A percentile compares a stretch with the other conserved stretches of the same genome.
Conservation (phyloP, 2,113 vertebrate genomes). For the Daboia siamensis region DNA sequence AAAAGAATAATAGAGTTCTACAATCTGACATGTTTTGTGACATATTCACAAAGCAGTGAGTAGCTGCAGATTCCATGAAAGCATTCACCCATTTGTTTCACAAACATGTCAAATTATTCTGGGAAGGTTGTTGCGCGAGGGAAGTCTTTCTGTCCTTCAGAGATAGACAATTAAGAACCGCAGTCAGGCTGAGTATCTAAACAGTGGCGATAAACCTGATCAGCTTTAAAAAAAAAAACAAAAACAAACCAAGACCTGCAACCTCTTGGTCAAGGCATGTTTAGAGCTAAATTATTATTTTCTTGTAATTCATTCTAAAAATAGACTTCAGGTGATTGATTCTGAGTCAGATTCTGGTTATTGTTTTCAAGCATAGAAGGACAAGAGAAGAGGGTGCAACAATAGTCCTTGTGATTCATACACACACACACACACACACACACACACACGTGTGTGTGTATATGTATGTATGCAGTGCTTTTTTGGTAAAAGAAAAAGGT, state of each 20-base stretch:
- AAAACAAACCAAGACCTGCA: neutral
- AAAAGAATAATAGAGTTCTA: slow-evolving; percentile 32
- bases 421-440: no score
- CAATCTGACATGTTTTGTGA: neutral
- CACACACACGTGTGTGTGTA: no score
- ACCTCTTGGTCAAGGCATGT: neutral
- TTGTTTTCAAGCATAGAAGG: neutral
- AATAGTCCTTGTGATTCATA: no score
- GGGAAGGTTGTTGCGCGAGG: neutral
- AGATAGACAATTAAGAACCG: neutral
- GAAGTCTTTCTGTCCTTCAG: neutral
- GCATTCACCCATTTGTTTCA: neutral
- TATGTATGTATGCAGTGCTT: no score
- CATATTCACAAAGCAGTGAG: neutral
- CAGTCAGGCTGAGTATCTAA: neutral
- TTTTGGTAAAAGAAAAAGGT: no score
- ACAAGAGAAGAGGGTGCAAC: neutral
- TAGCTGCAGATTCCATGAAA: neutral
- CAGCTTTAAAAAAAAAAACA: neutral
- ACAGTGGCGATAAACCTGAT: neutral
- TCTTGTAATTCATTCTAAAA: neutral
- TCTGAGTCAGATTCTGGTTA: neutral
- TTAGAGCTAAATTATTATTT: neutral
- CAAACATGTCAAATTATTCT: neutral
- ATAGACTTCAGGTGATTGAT: no score